Percentiles rank a stretch among this genome's conserved stretches.
Conservation (phyloP, 2,888 invertebrate genomes). For the Candidula unifasciata region DNA sequence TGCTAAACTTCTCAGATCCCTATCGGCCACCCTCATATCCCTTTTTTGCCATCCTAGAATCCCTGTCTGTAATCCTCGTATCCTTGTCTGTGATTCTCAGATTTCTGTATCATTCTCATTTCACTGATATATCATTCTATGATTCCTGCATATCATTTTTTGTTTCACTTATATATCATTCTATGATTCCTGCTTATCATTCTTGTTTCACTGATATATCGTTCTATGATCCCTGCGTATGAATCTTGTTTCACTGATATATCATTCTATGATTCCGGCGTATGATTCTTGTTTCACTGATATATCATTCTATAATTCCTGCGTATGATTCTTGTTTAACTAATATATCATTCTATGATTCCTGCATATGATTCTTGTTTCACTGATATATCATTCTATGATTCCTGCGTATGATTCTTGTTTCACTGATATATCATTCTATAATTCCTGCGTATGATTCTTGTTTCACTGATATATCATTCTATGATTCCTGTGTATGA, state of each 20-base stretch:
- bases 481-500: no score
- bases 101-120: not conserved
- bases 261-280: no score
- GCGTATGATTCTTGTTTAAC: not conserved
- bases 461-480: no score
- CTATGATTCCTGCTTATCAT: not conserved
- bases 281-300: no score
- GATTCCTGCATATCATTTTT: no score
- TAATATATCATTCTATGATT: constrained; percentile 45
- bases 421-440: not conserved
- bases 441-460: constrained; percentile 33
- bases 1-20: no score
- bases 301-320: no score
- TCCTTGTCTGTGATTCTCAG: not conserved
- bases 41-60: not conserved
- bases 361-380: constrained; percentile 30
- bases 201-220: not conserved
- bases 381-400: not conserved
- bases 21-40: not conserved
- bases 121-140: no score
- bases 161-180: not conserved
- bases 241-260: not conserved
- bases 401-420: no score
- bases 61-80: not conserved
- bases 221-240: constrained; percentile 40